Base-by-base conservation (phyloP, 2,113 vertebrate genomes). In the Rhipidura dahli region DNA sequence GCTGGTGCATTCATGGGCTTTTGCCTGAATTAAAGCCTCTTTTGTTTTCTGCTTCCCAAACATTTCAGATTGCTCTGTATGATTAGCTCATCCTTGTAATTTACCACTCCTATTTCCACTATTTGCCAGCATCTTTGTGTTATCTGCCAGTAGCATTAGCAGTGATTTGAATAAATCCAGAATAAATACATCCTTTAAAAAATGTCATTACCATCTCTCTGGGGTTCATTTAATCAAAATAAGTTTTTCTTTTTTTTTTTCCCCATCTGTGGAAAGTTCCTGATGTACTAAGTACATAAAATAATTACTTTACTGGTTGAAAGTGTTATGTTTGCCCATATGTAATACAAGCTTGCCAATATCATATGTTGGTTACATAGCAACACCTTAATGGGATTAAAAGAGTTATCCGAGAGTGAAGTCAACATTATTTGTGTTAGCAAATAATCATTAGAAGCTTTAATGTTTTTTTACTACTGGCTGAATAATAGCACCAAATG, bases 381-480 rank as follows among this genome's bases (percentile, higher is more conserved):
- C 42, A 96, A 95, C 84, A 72, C 35, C 56, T 44, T 51, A 81
- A 60, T 14, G 13, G 33, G 15, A 78, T 92, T 44, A 82, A 70
- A 92, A 75, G n/a, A 75, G 26, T 68, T 87, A 63, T 16, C 33
- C 6, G 1, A 78, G 53, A 82, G 13, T 7, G 15, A 64, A 84
- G 72, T 59, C 40, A 76, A 20, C 65, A 82, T 65, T 71, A 93
- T 84, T 79, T 61, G 22, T 91, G 77, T 78, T 78, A 81, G 56
- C 51, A 96, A 87, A 84, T 87, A 87, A 63, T 71, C 68, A 75
- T 89, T 84, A 87, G 61, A 92, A 87, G 45, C 77, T 53, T 75
- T 61, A 63, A 83, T 70, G 40, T 49, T 78, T 40, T 79, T 94
- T 78, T 87, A 45, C 31, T 33, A 57, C 31, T 72, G 23, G 28